These are phyloP conservation scores for roundworm (Caenorhabditis elegans) DNA, from an alignment of 1,140 invertebrate genomes.

Conservation along the genomic window DNA sequence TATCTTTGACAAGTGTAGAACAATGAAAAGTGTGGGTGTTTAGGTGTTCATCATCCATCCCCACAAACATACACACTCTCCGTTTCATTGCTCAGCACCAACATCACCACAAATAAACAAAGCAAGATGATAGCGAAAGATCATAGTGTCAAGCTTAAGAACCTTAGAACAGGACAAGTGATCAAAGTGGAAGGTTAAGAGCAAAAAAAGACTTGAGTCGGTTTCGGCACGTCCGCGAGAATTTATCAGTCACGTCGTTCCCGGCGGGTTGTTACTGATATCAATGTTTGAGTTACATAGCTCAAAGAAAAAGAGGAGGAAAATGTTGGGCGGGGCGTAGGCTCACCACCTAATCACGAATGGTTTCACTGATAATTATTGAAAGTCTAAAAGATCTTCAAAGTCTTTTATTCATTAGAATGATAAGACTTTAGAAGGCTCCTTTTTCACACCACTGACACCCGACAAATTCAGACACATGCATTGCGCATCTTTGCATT, in stretches of 20 bases:
- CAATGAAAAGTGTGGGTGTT: background rate
- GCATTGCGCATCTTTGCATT: constrained; percentile 12
- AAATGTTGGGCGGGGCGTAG: background rate
- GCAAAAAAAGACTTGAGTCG: constrained; percentile 1
- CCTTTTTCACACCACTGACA: background rate
- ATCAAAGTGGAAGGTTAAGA: background rate
- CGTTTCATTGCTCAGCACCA: constrained; percentile 24
- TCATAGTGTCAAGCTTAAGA: background rate
- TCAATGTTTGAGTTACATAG: background rate
- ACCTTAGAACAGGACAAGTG: background rate
- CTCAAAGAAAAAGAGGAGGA: background rate
- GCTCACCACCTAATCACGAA: background rate
- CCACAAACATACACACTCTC: background rate
- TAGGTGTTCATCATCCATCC: background rate
- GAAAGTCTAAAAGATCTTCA: no score
- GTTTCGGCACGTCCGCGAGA: constrained; percentile 22
- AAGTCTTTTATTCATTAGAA: background rate
- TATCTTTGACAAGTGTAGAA: constrained; percentile 26
- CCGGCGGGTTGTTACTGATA: constrained; percentile 4
- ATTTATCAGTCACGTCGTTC: constrained; percentile 29
- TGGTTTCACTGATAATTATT: background rate
- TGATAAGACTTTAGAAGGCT: background rate
- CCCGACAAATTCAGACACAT: background rate
- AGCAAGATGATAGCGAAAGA: background rate
- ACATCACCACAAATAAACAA: background rate